These are phyloP conservation scores for Pyrgilauda ruficollis DNA, from an alignment of 2,113 vertebrate genomes.

Conservation along the genomic window DNA sequence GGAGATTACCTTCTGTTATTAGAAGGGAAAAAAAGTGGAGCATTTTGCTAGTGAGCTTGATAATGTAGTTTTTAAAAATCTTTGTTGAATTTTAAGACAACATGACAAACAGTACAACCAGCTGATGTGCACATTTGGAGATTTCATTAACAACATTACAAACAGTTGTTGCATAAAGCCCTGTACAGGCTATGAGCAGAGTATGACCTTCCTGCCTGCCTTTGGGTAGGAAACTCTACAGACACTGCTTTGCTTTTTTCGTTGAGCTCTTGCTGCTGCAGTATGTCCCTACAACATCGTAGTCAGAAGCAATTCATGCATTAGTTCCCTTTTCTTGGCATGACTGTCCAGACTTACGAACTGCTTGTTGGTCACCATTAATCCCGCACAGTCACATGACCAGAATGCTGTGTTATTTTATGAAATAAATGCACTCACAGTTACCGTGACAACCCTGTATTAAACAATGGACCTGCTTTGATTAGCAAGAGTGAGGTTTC, in stretches of 20 bases:
- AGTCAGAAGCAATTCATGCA: neutral
- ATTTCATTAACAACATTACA: neutral
- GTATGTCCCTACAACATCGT: neutral
- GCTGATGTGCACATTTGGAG: neutral
- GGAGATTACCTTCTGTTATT: neutral
- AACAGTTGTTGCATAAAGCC: neutral
- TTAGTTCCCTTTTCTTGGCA: neutral
- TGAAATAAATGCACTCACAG: neutral
- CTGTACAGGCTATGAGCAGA: neutral
- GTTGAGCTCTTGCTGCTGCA: neutral
- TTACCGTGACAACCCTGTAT: neutral
- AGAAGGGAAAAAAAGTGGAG: neutral
- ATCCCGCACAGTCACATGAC: neutral
- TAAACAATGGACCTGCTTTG: neutral
- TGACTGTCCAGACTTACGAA: neutral
- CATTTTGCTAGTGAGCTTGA: neutral
- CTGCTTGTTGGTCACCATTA: neutral
- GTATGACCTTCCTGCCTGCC: neutral
- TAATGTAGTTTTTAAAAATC: neutral
- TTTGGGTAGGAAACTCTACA: neutral
- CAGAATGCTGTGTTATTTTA: neutral
- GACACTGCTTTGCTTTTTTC: neutral
- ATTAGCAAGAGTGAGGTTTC: neutral
- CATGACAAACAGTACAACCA: neutral
- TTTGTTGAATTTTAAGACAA: neutral